phyloP scores from a whole-genome alignment of 2,888 invertebrate genomes.

The Atethmia centrago region DNA sequence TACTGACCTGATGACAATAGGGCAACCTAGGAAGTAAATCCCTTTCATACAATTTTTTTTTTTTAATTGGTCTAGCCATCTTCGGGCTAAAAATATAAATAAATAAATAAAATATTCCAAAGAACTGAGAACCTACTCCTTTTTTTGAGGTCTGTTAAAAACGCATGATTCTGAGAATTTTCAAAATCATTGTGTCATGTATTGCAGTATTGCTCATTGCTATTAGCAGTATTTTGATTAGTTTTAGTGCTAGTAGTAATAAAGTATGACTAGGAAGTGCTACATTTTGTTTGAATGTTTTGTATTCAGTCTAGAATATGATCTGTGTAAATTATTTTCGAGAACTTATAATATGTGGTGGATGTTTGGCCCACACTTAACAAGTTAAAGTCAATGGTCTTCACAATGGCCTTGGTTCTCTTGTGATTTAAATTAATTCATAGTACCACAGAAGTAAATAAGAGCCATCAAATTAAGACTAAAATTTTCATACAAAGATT shows the following conservation, averaged over 20 bases:
- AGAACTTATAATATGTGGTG: not conserved
- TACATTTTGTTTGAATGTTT: not conserved
- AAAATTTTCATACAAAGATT: not conserved
- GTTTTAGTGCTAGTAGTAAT: not conserved
- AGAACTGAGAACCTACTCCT: too few species aligned
- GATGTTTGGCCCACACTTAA: not conserved
- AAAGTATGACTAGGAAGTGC: not conserved
- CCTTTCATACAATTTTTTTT: too few species aligned
- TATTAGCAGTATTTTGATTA: not conserved
- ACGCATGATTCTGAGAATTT: conserved; percentile 4
- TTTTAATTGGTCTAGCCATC: too few species aligned
- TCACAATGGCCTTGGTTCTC: not conserved
- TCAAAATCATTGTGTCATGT: not conserved
- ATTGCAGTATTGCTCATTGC: not conserved
- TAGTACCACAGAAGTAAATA: not conserved
- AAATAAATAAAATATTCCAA: too few species aligned
- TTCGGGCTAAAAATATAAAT: too few species aligned
- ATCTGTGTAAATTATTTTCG: not conserved
- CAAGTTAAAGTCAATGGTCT: not conserved
- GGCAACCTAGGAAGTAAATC: too few species aligned
- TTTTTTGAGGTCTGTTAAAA: not conserved
- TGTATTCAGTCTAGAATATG: not conserved
- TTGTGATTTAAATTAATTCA: not conserved
- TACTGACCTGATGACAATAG: too few species aligned
- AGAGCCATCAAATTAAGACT: too few species aligned